phyloP scores from a whole-genome alignment of 1,140 invertebrate genomes.

The Sesamia nonagrioides region DNA sequence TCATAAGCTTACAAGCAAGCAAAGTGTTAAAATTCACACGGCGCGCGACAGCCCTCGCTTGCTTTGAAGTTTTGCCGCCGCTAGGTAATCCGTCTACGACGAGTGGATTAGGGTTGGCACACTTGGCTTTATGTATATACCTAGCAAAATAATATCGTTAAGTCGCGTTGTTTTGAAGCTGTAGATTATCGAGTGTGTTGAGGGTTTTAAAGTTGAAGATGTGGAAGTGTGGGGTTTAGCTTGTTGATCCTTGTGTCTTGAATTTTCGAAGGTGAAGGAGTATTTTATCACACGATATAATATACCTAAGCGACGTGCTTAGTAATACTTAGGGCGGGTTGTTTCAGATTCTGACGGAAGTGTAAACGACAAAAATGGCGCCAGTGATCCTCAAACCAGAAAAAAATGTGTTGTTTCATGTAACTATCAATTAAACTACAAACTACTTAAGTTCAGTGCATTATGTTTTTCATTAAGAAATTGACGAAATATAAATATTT shows the following conservation, averaged over 20 bases:
- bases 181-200: conserved; percentile 32
- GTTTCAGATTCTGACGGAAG: too few species aligned
- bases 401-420: too few species aligned
- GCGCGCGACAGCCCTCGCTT: conserved; percentile 53
- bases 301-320: too few species aligned
- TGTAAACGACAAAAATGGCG: too few species aligned
- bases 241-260: conserved; percentile 5
- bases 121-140: too few species aligned
- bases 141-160: conserved; percentile 18
- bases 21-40: conserved; percentile 61
- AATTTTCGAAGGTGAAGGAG: not conserved
- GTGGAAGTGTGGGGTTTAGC: not conserved
- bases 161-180: conserved; percentile 35
- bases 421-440: too few species aligned
- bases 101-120: conserved; percentile 48
- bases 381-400: too few species aligned
- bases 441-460: too few species aligned
- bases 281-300: not conserved
- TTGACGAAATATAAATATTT: too few species aligned
- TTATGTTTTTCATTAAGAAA: too few species aligned
- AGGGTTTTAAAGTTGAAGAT: not conserved
- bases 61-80: conserved; percentile 62
- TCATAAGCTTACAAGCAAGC: conserved; percentile 35
- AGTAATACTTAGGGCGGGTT: too few species aligned
- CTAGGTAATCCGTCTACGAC: conserved; percentile 58